A percentile compares a stretch with the other conserved stretches of the same genome.
Evolutionary conservation across 2,113 vertebrate species (phyloP).

Genomic region (Dicentrarchus labrax): DNA sequence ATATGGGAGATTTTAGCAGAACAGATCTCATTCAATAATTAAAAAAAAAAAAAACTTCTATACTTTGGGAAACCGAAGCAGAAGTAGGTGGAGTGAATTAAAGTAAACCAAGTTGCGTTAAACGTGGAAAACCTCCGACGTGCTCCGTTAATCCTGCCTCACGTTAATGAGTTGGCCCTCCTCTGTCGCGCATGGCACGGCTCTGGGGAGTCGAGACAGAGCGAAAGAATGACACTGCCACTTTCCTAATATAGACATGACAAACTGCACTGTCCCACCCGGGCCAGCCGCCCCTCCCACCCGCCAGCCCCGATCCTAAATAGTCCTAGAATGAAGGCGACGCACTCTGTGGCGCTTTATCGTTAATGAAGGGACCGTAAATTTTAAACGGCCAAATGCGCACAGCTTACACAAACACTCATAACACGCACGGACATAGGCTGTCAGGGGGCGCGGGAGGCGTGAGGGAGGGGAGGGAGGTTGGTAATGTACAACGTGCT

Average conservation of each 20-base stretch:
- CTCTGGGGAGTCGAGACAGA: conserved; percentile 50
- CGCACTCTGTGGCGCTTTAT: conserved; percentile 21
- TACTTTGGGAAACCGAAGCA: neutral
- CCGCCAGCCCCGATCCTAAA: conserved; percentile 56
- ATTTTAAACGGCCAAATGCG: conserved; percentile 21
- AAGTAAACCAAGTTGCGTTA: too few relatives aligned
- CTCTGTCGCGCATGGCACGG: conserved; percentile 38
- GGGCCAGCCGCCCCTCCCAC: conserved; percentile 40
- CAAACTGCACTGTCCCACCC: conserved; percentile 76
- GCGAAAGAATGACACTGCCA: conserved; percentile 83
- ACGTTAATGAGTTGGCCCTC: conserved; percentile 40
- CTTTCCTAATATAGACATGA: conserved; percentile 92
- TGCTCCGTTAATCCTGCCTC: conserved; percentile 30
- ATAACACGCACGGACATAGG: neutral
- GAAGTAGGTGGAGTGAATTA: neutral
- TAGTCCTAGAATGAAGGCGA: conserved; percentile 56
- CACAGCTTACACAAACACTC: conserved; percentile 28
- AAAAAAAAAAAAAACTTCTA: neutral
- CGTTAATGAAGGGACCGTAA: conserved; percentile 21
- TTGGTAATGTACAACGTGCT: conserved; percentile 17
- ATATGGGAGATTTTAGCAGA: neutral
- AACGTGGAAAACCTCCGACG: neutral
- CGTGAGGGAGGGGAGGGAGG: neutral
- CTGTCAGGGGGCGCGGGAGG: neutral
- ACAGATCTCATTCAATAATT: neutral